Evolutionary conservation across 2,113 vertebrate genomes (phyloP), one percentile per base, ranked within the genome.

Genomic region (Hassar affinis): DNA sequence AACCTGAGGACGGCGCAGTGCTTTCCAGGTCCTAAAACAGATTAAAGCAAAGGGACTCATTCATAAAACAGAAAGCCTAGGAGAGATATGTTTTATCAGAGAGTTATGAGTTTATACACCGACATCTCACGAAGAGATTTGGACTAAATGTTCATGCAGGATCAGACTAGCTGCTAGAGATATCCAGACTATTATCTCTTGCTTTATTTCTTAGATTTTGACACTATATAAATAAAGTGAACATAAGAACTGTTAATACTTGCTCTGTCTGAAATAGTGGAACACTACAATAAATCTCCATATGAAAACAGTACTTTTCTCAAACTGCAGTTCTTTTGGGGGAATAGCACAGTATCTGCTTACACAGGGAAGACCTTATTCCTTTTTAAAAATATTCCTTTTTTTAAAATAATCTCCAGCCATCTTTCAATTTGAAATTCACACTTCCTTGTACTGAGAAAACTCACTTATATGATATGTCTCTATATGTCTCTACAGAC

Each of bases 1-100:
- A 56, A 49, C 82, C 85, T 68, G 56, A 59, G 80, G 90, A 87
- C 77, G 88, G 80, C 51, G 84, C 72, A 88, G 82, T 78, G 74
- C 35, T 54, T 76, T 74, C 49, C 59, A 76, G 61, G 80, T 2
- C 59, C 76, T 72, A 59, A 54, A 49, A 35, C 33, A 27, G 12
- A 69, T 47, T 84, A 49, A 27, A 85, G 76, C 3, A 47, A 47
- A 86, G 69, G 0, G 47, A 86, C 80, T 85, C 64, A 87, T 85
- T 84, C 62, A 51, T 66, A 76, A 52, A 85, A 52, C 15, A 17
- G 54, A 77, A 33, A 62, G 54, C 45, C 56, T 62, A 22, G 25
- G 54, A 45, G 64, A 85, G 61, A 77, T 4, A 57, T 30, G 8
- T 18, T 72, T 72, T 38, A 74, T 74, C 14, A 66, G 18, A 62